Evolutionary conservation across 2,113 vertebrate genomes (phyloP).

Genomic region (Pipa parva): DNA sequence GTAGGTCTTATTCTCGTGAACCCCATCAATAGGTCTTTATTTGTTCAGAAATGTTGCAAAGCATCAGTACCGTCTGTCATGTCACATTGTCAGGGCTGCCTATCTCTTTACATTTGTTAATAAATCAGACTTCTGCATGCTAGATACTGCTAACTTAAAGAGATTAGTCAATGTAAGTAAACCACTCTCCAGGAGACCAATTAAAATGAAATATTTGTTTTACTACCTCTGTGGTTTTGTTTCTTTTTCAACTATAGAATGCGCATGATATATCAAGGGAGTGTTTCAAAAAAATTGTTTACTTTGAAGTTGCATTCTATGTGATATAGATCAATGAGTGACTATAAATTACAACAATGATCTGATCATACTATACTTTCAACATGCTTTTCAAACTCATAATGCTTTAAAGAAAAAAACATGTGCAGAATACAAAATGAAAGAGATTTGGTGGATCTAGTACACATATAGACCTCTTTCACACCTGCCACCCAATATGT

Average conservation of each 20-base stretch:
- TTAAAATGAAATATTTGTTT: conserved; percentile 13
- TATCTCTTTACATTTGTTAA: not conserved
- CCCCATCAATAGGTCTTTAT: no score
- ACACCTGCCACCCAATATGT: no score
- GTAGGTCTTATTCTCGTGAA: no score
- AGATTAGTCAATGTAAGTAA: conserved; percentile 4
- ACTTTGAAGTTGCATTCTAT: conserved; percentile 8
- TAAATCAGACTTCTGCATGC: not conserved
- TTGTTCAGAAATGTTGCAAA: no score
- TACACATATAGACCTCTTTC: no score
- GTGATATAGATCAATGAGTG: not conserved
- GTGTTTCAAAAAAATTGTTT: not conserved
- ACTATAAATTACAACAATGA: not conserved
- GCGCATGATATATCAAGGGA: conserved; percentile 2
- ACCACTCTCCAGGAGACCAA: conserved; percentile 8
- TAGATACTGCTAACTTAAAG: not conserved
- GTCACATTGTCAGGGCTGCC: not conserved
- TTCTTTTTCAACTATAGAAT: conserved; percentile 11
- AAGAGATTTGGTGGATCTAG: no score
- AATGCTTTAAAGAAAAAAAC: not conserved
- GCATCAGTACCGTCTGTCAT: not conserved
- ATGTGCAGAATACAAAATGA: not conserved
- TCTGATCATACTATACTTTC: not conserved
- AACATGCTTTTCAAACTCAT: not conserved
- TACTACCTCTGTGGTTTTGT: conserved; percentile 7